phyloP scores from a whole-genome alignment of 2,888 invertebrate species.

The Limnephilus auricula region DNA sequence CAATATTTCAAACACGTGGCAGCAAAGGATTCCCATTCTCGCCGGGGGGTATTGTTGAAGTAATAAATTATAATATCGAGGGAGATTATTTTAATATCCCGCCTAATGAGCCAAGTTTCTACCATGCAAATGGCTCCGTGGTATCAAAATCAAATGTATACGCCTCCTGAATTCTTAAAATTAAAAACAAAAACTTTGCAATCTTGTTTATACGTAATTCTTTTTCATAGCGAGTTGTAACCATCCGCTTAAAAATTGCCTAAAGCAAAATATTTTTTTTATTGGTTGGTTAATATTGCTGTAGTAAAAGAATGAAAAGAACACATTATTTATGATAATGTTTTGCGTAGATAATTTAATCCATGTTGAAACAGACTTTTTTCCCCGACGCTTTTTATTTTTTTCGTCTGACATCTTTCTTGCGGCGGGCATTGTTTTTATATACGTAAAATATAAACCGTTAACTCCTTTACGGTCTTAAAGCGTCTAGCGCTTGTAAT shows the following conservation, averaged over 20 bases:
- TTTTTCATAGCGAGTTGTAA: neutral
- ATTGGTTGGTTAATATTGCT: neutral
- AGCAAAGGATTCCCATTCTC: neutral
- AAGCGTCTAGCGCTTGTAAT: neutral
- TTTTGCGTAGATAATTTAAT: slow-evolving; percentile 17
- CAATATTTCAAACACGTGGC: neutral
- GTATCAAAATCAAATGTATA: neutral
- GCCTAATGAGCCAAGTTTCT: neutral
- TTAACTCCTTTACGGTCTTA: slow-evolving; percentile 1
- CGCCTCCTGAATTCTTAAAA: neutral
- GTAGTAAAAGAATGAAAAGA: neutral
- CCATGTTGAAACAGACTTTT: slow-evolving; percentile 19
- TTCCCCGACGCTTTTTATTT: slow-evolving; percentile 13
- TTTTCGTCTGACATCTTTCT: slow-evolving; percentile 19
- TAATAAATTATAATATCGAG: neutral
- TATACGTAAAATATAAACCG: slow-evolving; percentile 16
- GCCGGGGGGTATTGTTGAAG: neutral
- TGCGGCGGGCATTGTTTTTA: slow-evolving; percentile 18
- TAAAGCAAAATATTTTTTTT: neutral
- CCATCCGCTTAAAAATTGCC: neutral
- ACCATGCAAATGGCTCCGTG: neutral
- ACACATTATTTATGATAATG: slow-evolving; percentile 15
- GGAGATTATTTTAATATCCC: neutral
- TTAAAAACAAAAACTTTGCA: neutral
- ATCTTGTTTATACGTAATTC: neutral